Conservation (phyloP, 2,888 invertebrate species). For the Stenotaenia linearis region DNA sequence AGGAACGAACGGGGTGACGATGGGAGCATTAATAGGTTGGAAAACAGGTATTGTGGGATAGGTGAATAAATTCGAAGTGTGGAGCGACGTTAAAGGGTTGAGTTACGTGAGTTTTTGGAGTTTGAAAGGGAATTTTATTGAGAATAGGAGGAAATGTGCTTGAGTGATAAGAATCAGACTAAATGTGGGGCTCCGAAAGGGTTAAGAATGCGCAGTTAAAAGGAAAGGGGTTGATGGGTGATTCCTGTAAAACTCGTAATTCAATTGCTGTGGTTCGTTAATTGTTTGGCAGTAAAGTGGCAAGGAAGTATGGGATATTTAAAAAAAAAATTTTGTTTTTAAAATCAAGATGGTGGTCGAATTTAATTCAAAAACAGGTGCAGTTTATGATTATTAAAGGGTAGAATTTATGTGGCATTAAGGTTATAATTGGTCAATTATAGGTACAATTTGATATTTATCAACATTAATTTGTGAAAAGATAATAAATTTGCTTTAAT, state of each 20-base stretch:
- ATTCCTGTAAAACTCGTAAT: not conserved
- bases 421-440: not conserved
- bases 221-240: too few relatives aligned
- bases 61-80: not conserved
- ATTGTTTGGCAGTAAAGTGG: not conserved
- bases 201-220: not conserved
- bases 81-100: not conserved
- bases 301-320: not conserved
- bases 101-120: too few relatives aligned
- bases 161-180: not conserved
- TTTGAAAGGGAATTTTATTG: not conserved
- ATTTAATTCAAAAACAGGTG: not conserved
- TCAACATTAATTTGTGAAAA: not conserved
- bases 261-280: not conserved
- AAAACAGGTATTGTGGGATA: not conserved
- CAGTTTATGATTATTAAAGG: too few relatives aligned
- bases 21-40: not conserved
- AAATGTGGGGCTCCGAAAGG: not conserved
- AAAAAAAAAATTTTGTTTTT: not conserved
- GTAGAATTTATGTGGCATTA: not conserved
- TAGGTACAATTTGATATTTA: not conserved
- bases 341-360: not conserved
- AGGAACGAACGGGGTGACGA: not conserved
- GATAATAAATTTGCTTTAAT: too few relatives aligned
- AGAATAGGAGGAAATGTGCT: not conserved